Evolutionary conservation across 2,888 invertebrate genomes (phyloP), one percentile per base, ranked within the genome.

Genomic region (Nomada goodeniana): DNA sequence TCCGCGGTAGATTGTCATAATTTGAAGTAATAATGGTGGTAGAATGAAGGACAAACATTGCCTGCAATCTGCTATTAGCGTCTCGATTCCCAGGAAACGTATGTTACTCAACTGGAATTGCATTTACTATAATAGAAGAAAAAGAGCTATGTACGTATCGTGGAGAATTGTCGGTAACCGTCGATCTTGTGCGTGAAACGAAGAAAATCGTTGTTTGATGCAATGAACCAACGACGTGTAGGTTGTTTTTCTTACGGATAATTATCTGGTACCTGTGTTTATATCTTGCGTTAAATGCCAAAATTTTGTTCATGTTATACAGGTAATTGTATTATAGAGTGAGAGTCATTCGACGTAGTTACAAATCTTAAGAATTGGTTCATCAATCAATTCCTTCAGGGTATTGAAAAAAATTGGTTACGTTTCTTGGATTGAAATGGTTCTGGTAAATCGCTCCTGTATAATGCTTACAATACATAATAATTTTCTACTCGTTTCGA

Each of bases 31-130:
- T 72, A 59, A 73, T 55, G 47, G 64, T 36, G n/a, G 20, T 63
- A 64, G 57, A 73, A 64, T 50, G 64, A 81, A 81, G 80, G 72
- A 73, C 78, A 42, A 59, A 69, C 36, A 11, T 64, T 69, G 71
- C 20, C 18, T 29, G 64, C 67, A 76, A 81, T 77, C 73, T 64
- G 47, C 26, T 68, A 78, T 72, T 73, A 73, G 26, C 57, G 52
- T 80, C 77, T 69, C 77, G 72, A 61, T 76, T 61, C 61, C 36
- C 71, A 67, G 68, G 60, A 53, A 69, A 73, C 59, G 61, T 59
- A 2, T 68, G 64, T 77, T 73, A 77, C 64, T 73, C 78, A 59
- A 73, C 26, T 59, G 80, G 68, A 73, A 80, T 64, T 64, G 77
- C n/a, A 36, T 68, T 61, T 26, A 23, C 44, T 29, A 20, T 18